phyloP scores from a whole-genome alignment of 2,888 invertebrate species.

The Heliconius sara region DNA sequence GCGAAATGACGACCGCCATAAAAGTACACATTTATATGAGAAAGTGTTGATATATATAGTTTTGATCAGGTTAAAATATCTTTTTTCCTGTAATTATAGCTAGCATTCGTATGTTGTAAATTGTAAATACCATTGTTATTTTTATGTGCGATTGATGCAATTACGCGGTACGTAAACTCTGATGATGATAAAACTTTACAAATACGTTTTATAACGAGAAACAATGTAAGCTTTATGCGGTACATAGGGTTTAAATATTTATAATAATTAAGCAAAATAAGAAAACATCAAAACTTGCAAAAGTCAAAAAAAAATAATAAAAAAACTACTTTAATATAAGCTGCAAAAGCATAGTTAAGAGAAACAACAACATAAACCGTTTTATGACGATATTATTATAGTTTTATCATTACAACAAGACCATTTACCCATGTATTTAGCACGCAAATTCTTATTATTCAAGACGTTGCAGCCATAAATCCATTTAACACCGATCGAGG shows the following conservation, averaged over 20 bases:
- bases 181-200: slow-evolving; percentile 19
- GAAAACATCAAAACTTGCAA: background rate
- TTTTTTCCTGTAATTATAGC: background rate
- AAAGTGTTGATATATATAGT: background rate
- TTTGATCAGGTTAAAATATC: background rate
- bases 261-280: background rate
- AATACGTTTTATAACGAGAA: slow-evolving; percentile 17
- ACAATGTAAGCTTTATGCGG: slow-evolving; percentile 13
- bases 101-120: slow-evolving; percentile 2
- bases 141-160: slow-evolving; percentile 13
- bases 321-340: too few species aligned
- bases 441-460: slow-evolving; percentile 40
- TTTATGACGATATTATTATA: background rate
- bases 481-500: slow-evolving; percentile 43
- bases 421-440: slow-evolving; percentile 32
- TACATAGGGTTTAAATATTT: background rate
- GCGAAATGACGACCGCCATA: too few species aligned
- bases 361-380: background rate
- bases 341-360: background rate
- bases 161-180: slow-evolving; percentile 24
- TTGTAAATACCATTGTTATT: slow-evolving; percentile 12
- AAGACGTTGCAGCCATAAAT: slow-evolving; percentile 40
- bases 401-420: slow-evolving; percentile 10
- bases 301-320: too few species aligned
- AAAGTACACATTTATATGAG: too few species aligned